phyloP scores from a whole-genome alignment of 2,888 invertebrate species.

The Agrilus mali region DNA sequence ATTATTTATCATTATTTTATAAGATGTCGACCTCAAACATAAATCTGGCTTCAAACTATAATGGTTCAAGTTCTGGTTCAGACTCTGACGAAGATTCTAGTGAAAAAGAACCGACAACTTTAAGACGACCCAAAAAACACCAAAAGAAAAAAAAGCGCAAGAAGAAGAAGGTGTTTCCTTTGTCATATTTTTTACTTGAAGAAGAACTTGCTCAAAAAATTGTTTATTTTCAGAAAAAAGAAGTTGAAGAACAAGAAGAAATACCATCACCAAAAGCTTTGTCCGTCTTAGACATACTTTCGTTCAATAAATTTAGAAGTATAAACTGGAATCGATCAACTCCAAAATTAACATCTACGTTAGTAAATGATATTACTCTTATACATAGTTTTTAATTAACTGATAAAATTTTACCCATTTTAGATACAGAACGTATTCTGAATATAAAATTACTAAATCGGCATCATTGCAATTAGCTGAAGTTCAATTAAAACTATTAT shows the following conservation, averaged over 20 bases:
- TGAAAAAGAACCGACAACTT: constrained; percentile 5
- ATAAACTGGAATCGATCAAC: constrained; percentile 15
- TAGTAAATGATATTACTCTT: neutral
- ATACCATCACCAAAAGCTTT: constrained; percentile 20
- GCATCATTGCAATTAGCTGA: constrained; percentile 40
- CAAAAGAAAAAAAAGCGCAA: constrained; percentile 6
- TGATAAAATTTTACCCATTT: too few relatives aligned
- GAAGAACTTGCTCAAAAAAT: constrained; percentile 2
- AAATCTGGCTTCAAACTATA: too few relatives aligned
- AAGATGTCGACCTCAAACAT: too few relatives aligned
- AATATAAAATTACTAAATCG: constrained; percentile 2
- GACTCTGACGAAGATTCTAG: constrained; percentile 7
- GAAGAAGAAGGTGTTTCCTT: constrained; percentile 16
- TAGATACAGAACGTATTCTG: too few relatives aligned
- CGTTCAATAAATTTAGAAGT: constrained; percentile 21
- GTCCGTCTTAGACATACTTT: constrained; percentile 27
- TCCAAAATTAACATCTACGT: constrained; percentile 5
- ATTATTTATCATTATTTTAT: too few relatives aligned
- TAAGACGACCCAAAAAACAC: too few relatives aligned
- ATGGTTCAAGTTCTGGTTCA: constrained; percentile 7
- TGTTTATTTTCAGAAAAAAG: constrained; percentile 19
- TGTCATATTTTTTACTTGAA: constrained; percentile 1
- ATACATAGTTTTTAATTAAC: constrained; percentile 7
- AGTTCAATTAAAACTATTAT: constrained; percentile 53
- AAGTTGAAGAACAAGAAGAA: constrained; percentile 14